Base-by-base conservation (phyloP, 2,888 invertebrate genomes). In the Callinectes sapidus region DNA sequence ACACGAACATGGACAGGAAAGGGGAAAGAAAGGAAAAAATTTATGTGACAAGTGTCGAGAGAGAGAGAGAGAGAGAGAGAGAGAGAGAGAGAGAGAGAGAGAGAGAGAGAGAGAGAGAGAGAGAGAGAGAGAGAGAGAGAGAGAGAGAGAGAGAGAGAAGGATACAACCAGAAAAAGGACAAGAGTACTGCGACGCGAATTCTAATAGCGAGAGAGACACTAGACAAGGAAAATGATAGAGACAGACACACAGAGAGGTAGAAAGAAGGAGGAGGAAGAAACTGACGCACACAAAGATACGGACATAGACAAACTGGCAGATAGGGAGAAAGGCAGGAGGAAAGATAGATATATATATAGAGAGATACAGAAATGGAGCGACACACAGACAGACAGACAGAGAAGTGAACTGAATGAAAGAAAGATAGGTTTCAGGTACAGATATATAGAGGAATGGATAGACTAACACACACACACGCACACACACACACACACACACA, bases 401-500 rank as follows among this genome's bases (percentile, higher is more conserved):
- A 61, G 0, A 18, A 61, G 23, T 23, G 23, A 23, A 61, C 18
- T 18, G 61, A 61, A 48, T 8, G 10, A 48, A 10, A 48, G 48
- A 48, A 10, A 48, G 48, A 61, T 18, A 61, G 23, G 23, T 23
- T 18, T 2, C 48, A 48, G 48, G 3, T 48, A 61, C 61, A 61
- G 16, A 61, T 61, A 61, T 23, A 61, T 18, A 61, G 61, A 61
- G 23, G 2, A 61, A 61, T 23, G 23, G 18, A 18, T 10, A 18
- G 18, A 61, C 61, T 3, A 61, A 61, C 61, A 61, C 61, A 61
- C 61, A 61, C 55, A 55, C 55, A 55, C 55, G 13, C 55, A 55
- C 55, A 55, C 55, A 55, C 55, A n/a, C 71, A 71, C 71, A 71
- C 71, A 71, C 71, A 71, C 71, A 71, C 71, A 71, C 71, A 71